A percentile compares a stretch with the other conserved stretches of the same genome.
Conservation (phyloP, 2,113 vertebrate genomes). For the Dipodomys spectabilis region DNA sequence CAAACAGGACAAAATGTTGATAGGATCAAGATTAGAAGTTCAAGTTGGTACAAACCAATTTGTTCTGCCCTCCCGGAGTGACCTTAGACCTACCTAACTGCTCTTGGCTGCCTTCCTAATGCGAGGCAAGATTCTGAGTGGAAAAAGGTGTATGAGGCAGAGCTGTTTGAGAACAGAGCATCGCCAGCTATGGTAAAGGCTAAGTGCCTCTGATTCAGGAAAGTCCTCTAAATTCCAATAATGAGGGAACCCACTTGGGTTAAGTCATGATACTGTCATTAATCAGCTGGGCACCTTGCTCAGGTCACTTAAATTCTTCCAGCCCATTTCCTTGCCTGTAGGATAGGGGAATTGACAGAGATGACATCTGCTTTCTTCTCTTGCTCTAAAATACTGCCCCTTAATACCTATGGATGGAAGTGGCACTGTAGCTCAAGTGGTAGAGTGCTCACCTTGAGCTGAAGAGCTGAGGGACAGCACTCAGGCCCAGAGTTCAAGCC, state of each 20-base stretch:
- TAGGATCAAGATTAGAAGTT: conserved; percentile 50
- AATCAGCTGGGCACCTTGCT: neutral
- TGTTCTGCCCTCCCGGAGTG: neutral
- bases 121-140: neutral
- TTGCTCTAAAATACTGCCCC: conserved; percentile 39
- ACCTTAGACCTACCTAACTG: neutral
- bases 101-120: neutral
- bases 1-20: conserved; percentile 31
- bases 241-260: neutral
- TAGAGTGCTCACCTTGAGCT: too few relatives aligned
- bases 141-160: neutral
- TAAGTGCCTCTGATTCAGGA: neutral
- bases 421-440: too few relatives aligned
- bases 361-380: neutral
- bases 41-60: conserved; percentile 1
- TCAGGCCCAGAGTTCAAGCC: too few relatives aligned
- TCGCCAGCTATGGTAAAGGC: neutral
- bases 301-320: neutral
- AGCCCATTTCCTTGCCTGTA: conserved; percentile 43
- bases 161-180: neutral
- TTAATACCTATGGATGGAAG: neutral
- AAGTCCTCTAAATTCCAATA: conserved; percentile 16
- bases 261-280: neutral
- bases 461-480: too few relatives aligned
- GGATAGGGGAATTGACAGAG: neutral